Evolutionary conservation across 2,113 vertebrate species (phyloP).

Genomic region (Lamprotornis superbus): DNA sequence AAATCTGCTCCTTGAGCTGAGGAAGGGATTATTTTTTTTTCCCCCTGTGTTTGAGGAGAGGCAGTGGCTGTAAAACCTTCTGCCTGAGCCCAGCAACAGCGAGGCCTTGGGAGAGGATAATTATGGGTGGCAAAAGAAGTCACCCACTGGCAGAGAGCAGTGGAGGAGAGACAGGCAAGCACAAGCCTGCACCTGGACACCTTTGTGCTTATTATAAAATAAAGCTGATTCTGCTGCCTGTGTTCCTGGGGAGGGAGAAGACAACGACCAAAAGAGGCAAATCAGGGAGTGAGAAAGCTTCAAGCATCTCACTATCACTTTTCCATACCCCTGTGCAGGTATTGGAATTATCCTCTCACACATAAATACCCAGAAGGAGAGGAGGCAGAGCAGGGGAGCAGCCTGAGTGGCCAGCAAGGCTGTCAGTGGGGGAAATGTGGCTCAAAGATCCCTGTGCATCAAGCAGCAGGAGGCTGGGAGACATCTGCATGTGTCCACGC

Average conservation of each 20-base stretch:
- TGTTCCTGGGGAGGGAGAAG: neutral
- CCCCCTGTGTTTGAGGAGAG: neutral
- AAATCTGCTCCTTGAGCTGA: neutral
- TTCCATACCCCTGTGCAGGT: neutral
- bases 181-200: neutral
- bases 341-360: neutral
- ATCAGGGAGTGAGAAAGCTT: neutral
- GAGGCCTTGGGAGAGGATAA: neutral
- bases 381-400: neutral
- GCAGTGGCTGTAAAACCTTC: neutral
- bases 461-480: neutral
- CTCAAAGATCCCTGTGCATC: rapidly evolving
- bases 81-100: neutral
- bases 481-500: rapidly evolving
- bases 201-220: neutral
- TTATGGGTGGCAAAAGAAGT: neutral
- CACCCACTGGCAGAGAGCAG: neutral
- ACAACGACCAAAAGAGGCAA: neutral
- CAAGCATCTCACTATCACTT: neutral
- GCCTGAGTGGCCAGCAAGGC: neutral
- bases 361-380: neutral
- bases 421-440: neutral
- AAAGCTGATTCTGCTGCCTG: neutral
- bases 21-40: neutral
- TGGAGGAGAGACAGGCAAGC: neutral